These are phyloP conservation scores for Icerya purchasi DNA, from an alignment of 2,888 invertebrate species.

Conservation along the genomic window DNA sequence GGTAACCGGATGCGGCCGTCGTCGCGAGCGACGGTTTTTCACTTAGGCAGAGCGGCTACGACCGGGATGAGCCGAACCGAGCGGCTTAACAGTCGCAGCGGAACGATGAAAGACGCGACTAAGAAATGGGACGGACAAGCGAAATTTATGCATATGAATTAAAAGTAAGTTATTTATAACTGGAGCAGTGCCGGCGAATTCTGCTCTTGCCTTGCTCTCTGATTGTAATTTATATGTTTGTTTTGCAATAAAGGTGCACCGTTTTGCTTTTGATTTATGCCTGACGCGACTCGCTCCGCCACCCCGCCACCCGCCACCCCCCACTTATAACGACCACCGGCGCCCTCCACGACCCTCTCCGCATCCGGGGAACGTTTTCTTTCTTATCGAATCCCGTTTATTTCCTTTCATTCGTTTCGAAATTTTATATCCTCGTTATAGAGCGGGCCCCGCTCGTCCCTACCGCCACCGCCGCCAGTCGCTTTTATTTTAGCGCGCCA, in stretches of 20 bases:
- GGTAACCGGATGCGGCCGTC: too few relatives aligned
- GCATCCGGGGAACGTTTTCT: too few relatives aligned
- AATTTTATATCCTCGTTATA: neutral
- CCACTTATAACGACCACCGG: neutral
- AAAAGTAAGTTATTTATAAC: conserved; percentile 13
- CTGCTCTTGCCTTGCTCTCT: neutral
- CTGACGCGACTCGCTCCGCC: neutral
- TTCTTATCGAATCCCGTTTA: neutral
- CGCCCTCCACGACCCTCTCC: neutral
- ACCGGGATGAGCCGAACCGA: too few relatives aligned
- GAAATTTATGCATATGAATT: conserved; percentile 12
- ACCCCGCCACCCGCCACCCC: neutral
- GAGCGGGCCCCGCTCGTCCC: conserved; percentile 3
- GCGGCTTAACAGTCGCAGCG: too few relatives aligned
- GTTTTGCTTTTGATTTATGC: neutral
- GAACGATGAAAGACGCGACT: neutral
- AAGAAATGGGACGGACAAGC: conserved; percentile 5
- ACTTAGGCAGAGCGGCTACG: too few relatives aligned
- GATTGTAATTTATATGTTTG: conserved; percentile 11
- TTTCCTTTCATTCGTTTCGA: neutral
- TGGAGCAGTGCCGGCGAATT: conserved; percentile 2
- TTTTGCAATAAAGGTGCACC: conserved; percentile 4
- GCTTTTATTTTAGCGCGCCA: conserved; percentile 10
- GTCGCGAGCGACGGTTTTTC: too few relatives aligned
- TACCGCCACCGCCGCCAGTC: conserved; percentile 2